Conservation (phyloP, 35 echinoderm and acorn worm species). For the Lytechinus variegatus region DNA sequence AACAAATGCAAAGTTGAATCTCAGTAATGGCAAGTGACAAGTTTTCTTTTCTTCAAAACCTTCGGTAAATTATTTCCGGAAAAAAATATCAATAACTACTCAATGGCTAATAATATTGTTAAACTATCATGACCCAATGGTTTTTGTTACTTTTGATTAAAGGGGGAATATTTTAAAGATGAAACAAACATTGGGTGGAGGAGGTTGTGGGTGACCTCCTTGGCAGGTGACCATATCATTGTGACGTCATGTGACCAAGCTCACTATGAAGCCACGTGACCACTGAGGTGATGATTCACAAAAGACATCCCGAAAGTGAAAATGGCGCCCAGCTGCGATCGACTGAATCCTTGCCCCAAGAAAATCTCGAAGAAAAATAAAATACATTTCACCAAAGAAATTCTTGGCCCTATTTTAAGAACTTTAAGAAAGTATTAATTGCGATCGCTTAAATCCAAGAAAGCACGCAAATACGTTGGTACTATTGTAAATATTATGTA, state of each 20-base stretch:
- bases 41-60: too few species aligned
- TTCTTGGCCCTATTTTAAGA: not conserved
- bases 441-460: not conserved
- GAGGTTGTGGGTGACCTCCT: not conserved
- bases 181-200: not conserved
- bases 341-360: not conserved
- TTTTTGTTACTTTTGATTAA: not conserved
- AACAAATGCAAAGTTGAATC: not conserved
- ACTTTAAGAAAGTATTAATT: not conserved
- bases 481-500: not conserved
- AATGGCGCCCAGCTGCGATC: constrained; percentile 6
- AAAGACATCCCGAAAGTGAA: not conserved
- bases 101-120: not conserved
- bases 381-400: not conserved
- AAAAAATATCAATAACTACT: too few species aligned
- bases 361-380: not conserved
- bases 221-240: not conserved
- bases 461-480: not conserved
- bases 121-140: not conserved
- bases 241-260: not conserved
- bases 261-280: too few species aligned
- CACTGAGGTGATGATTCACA: not conserved
- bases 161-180: not conserved
- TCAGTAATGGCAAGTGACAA: not conserved
- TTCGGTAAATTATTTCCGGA: too few species aligned